Evolutionary conservation across 1,140 invertebrate species (phyloP), one percentile per base, ranked within the genome.

Genomic region (Drosophila eugracilis): DNA sequence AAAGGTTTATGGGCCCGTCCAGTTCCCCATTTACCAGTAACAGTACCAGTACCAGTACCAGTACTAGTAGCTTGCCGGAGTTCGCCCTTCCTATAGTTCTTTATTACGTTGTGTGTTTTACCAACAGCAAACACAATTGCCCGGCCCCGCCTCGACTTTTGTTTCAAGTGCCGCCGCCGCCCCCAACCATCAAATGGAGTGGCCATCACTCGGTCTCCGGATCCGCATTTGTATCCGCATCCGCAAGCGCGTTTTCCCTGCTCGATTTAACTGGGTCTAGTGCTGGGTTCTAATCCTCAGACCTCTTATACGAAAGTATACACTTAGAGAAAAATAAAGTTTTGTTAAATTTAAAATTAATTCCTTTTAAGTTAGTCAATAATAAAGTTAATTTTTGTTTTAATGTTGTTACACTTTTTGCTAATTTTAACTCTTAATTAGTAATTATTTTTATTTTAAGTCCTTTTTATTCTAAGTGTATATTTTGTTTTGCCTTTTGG

Each of bases 61-160:
- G 6, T 54, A 21, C 10, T 21, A 54, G 36, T 66, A 26, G 5
- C 24, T 5, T 0, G 5, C 7, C 24, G 5, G 5, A 1, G 24
- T 7, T 65, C 34, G 36, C 36, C 47, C 63, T 59, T 65, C n/a
- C 63, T 17, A 42, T 60, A 80, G 66, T 85, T 78, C 53, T 86
- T 76, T 86, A 85, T 76, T 67, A 69, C 72, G 45, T 67, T 85
- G 53, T 84, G 65, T 85, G 45, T 85, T 80, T 80, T 69, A 73
- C 76, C 65, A 86, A 85, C 81, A 85, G 81, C 54, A 60, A 71
- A 70, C 72, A 85, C 83, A 85, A 86, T 85, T 85, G 81, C 53
- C 60, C 60, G 34, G 63, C 7, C 62, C 65, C 76, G 75, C 63
- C 66, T 60, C 54, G 65, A 62, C 55, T 79, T 66, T 79, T 85